phyloP scores from a whole-genome alignment of 2,888 invertebrate genomes.

The Sicus ferrugineus region DNA sequence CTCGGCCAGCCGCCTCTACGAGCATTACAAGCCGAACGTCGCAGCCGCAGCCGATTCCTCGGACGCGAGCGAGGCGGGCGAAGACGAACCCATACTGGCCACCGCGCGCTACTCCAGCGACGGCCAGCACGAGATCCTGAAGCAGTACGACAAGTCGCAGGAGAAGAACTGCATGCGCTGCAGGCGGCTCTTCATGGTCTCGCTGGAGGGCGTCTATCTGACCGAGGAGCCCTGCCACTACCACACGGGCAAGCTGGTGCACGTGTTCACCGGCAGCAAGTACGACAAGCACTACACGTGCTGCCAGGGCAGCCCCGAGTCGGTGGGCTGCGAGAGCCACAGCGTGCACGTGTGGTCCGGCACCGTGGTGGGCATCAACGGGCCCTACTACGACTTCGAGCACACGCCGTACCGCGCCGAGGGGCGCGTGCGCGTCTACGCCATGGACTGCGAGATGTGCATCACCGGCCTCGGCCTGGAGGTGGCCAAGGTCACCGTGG shows the following conservation, averaged over 20 bases:
- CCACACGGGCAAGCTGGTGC: conserved; percentile 87
- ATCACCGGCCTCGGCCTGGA: conserved; percentile 88
- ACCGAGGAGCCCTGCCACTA: conserved; percentile 80
- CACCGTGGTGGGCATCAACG: conserved; percentile 74
- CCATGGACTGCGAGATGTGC: conserved; percentile 97
- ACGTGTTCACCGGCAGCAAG: conserved; percentile 57
- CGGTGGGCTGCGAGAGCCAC: conserved; percentile 73
- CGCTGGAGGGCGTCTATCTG: conserved; percentile 75
- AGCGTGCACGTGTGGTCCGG: conserved; percentile 83
- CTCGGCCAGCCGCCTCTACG: conserved; percentile 47
- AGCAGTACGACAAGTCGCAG: conserved; percentile 50
- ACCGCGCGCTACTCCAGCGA: conserved; percentile 58
- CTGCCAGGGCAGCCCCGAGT: conserved; percentile 66
- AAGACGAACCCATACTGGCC: conserved; percentile 45
- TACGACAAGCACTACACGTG: conserved; percentile 68
- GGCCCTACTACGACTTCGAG: conserved; percentile 75
- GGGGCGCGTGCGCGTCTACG: conserved; percentile 68
- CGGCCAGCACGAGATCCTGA: conserved; percentile 45
- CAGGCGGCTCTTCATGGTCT: conserved; percentile 75
- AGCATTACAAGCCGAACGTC: not conserved
- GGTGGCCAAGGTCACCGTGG: conserved; percentile 85
- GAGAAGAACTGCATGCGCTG: conserved; percentile 78
- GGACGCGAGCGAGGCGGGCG: conserved; percentile 54
- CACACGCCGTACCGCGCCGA: conserved; percentile 64
- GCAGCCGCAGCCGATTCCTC: conserved; percentile 66